Conservation (phyloP, 1,140 invertebrate genomes). For the Episyrphus balteatus region DNA sequence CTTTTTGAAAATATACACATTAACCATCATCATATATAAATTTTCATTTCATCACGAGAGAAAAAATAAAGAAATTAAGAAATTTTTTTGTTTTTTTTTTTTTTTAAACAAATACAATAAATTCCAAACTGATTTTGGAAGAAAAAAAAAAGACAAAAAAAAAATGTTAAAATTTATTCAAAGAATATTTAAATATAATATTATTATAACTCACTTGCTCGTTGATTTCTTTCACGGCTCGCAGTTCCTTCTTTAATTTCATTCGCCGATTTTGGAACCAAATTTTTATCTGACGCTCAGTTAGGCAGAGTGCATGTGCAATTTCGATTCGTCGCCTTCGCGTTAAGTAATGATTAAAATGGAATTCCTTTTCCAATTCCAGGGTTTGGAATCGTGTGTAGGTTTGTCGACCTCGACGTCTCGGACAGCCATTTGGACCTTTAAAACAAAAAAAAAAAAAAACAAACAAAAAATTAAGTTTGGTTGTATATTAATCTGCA, state of each 20-base stretch:
- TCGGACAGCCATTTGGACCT: constrained; percentile 93
- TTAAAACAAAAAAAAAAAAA: constrained; percentile 35
- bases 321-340: constrained; percentile 92
- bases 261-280: constrained; percentile 97
- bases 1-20: too few relatives aligned
- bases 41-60: too few relatives aligned
- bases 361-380: constrained; percentile 96
- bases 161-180: neutral
- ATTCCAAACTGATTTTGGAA: too few relatives aligned
- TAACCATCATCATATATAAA: too few relatives aligned
- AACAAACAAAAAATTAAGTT: constrained; percentile 8
- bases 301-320: constrained; percentile 88
- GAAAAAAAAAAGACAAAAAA: neutral
- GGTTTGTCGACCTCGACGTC: constrained; percentile 86
- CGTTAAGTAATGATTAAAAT: constrained; percentile 96
- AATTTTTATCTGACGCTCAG: constrained; percentile 94
- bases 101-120: too few relatives aligned
- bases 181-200: neutral
- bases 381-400: constrained; percentile 92
- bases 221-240: constrained; percentile 90
- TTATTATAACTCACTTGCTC: constrained; percentile 52
- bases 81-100: too few relatives aligned
- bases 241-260: constrained; percentile 94
- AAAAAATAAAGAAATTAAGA: too few relatives aligned
- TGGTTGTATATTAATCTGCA: neutral